These are phyloP conservation scores for Parazoanthus atlanticus DNA, from an alignment of 92 coral and sea anemone species.

Conservation along the genomic window DNA sequence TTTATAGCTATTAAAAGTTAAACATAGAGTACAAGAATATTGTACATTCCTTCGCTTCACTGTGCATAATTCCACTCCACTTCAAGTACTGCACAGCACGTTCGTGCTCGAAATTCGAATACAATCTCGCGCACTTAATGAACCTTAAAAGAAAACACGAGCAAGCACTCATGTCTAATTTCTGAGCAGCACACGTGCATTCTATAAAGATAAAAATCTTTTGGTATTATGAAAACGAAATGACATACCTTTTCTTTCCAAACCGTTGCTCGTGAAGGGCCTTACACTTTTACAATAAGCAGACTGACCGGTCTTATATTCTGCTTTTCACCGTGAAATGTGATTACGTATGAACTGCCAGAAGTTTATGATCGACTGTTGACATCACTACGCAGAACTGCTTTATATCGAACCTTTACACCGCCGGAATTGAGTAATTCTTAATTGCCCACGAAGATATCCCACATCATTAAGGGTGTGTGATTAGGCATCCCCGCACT, in stretches of 20 bases:
- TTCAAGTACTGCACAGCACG: slow-evolving; percentile 46
- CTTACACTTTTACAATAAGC: background rate
- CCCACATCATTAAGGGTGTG: slow-evolving; percentile 33
- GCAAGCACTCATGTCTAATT: too few species aligned
- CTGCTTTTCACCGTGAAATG: slow-evolving; percentile 27
- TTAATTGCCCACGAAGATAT: slow-evolving; percentile 28
- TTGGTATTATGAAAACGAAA: background rate
- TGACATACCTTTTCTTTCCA: background rate
- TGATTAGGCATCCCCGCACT: background rate
- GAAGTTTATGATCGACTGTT: slow-evolving; percentile 19
- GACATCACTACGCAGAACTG: slow-evolving; percentile 27
- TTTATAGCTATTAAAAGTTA: background rate
- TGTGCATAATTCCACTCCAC: slow-evolving; percentile 39
- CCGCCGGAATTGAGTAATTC: slow-evolving; percentile 38
- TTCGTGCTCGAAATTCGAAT: background rate
- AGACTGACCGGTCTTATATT: background rate
- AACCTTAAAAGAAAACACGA: too few species aligned
- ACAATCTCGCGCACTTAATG: background rate
- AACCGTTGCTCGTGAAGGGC: background rate
- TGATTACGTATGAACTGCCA: slow-evolving; percentile 19
- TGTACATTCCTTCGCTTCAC: background rate
- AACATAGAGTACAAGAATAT: background rate
- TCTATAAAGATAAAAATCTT: too few species aligned
- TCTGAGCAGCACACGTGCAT: too few species aligned
- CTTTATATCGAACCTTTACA: slow-evolving; percentile 25